Evolutionary conservation across 2,113 vertebrate species (phyloP), one percentile per base, ranked within the genome.

Genomic region (Cercopithecus mona): DNA sequence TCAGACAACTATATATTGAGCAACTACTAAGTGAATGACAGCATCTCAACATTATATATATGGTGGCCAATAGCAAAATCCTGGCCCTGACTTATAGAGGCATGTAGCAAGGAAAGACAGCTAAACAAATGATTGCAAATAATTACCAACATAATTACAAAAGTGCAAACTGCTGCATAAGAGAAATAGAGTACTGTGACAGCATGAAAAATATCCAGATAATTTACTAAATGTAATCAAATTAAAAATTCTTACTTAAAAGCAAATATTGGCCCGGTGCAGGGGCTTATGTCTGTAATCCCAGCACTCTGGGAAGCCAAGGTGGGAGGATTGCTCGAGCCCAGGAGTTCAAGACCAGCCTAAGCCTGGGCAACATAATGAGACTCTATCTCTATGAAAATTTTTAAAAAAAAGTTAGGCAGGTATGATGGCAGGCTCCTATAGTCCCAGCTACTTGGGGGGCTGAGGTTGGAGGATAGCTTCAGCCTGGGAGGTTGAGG

Each of bases 191-290:
- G 8, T 38, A 5, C 59, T 85, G 8, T 27, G 6, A 61, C 45
- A 61, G 18, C 52, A 48, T 22, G 45, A 0, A 57, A 75, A 97
- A 38, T 75, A 93, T 76, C 84, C 70, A 87, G 95, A 89, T 73
- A 95, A 90, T 70, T 90, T 79, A 93, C 30, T 59, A 88, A 80
- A 86, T 55, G 23, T 82, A 90, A 90, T 82, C 79, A 90, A 79
- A 98, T 80, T 94, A 95, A 97, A 93, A 64, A 64, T 84, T 88
- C 79, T 90, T 48, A 3, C 20, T 90, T 72, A 94, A 95, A 97
- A 97, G 75, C 45, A 90, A 93, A 80, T 40, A 97, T 84, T 32
- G 27, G 61, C 27, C 61, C 32, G 61, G 27, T 64, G 27, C 61
- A 64, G 61, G 6, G 27, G 5, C 27, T 64, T 64, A 64, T 2